Conservation (phyloP, 2,888 invertebrate species). For the Lasioglossum pauxillum region DNA sequence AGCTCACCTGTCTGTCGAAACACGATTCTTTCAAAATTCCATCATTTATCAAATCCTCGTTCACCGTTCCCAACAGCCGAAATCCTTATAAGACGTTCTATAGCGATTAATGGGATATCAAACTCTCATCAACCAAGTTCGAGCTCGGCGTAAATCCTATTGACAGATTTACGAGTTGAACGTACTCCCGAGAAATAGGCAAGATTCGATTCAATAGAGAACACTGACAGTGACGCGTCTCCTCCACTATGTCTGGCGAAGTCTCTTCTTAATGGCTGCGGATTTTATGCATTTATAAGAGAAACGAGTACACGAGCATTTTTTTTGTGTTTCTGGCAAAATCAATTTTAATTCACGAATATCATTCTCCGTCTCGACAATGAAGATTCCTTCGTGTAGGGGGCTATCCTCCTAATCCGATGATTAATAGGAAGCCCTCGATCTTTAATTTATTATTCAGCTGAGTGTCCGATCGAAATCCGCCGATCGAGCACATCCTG, state of each 20-base stretch:
- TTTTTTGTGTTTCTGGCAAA: no score
- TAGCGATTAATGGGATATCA: slow-evolving; percentile 14
- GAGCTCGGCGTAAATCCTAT: slow-evolving; percentile 2
- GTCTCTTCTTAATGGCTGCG: neutral
- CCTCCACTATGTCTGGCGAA: neutral
- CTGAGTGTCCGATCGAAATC: neutral
- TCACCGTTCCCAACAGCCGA: neutral
- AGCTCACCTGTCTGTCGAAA: slow-evolving; percentile 27
- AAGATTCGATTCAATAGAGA: neutral
- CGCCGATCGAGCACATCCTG: slow-evolving; percentile 1
- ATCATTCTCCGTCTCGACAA: neutral
- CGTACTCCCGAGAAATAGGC: slow-evolving; percentile 1
- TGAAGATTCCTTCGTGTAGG: neutral
- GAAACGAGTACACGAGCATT: neutral
- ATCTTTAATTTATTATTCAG: slow-evolving; percentile 6
- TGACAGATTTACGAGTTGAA: neutral
- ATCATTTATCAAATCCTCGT: slow-evolving; percentile 17
- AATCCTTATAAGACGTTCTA: neutral
- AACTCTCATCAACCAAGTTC: slow-evolving; percentile 8
- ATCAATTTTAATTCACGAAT: neutral
- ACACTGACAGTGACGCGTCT: neutral
- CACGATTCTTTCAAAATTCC: slow-evolving; percentile 8
- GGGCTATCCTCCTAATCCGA: neutral
- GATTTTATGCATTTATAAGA: neutral
- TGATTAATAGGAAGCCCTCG: neutral